Evolutionary conservation across 2,888 invertebrate species (phyloP), one percentile per base, ranked within the genome.

Genomic region (Ypsolopha sequella): DNA sequence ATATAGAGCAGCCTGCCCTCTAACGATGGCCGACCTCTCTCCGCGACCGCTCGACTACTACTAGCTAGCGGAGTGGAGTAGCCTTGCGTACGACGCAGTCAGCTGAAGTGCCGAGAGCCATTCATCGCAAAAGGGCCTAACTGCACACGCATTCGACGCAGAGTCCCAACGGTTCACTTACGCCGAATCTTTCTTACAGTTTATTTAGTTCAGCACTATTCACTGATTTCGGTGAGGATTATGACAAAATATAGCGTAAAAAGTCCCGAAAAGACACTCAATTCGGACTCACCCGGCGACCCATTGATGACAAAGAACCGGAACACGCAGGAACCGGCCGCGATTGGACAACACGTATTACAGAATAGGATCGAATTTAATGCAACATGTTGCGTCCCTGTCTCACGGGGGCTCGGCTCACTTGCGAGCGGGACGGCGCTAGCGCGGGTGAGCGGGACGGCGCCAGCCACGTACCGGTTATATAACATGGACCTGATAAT

Each of bases 261-360:
- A 75, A 67, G 65, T 60, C 63, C 60, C 64, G 61, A 58, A 76
- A 70, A 61, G 64, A 66, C 70, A 77, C 76, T 68, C 61, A 68
- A 71, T 77, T 79, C 89, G 86, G 88, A 89, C 88, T 88, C 82
- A 86, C 78, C 90, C 88, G 87, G 86, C 87, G 85, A 87, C 88
- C 89, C 90, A 90, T 90, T 90, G 90, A 90, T 90, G 90, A 90
- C 90, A 90, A 89, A 90, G 90, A 89, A 89, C 82, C 86, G 85
- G 89, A 89, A 89, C 88, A 87, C 87, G 84, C 81, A 72, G 76
- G 84, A 86, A 85, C 85, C 81, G 80, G 73, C 75, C 84, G 81
- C 87, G 88, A 90, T 90, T 90, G 90, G 90, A 81, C 84, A 74
- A 76, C 73, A 74, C 76, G 67, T 54, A 54, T 76, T 74, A 76